Base-by-base conservation (phyloP, 2,113 vertebrate genomes). In the Enhydra lutris region DNA sequence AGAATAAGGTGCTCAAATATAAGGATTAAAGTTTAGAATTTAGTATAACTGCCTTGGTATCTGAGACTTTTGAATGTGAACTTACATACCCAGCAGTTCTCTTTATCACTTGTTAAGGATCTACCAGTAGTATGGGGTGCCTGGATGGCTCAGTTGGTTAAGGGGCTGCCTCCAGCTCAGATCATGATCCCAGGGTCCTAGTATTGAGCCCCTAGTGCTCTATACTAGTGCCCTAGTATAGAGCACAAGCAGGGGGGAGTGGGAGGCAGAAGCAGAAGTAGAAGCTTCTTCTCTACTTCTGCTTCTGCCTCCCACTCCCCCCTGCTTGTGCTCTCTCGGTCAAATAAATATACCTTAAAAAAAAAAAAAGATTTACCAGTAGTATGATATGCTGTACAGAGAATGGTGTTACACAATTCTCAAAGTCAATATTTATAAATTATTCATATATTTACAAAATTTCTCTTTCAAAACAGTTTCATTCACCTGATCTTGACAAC, bases 361-460 rank as follows among this genome's bases (percentile, higher is more conserved):
- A 61, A 26, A 59, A 61, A 26, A 61, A 67, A 67, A 13, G 31
- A 67, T 34, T 67, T 34, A 67, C 63, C 63, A 50, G 9, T 31
- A 50, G 20, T n/a, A 39, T 67, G 3, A 59, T 47, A 73, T 6
- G 21, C 13, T 84, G 13, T 63, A 2, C 34, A 36, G n/a, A 81
- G 21, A 11, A 78, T 73, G 31, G 0, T 14, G 13, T 63, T 91
- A 7, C 4, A 76, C 39, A 92, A 34, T 45, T 5, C 39, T 3
- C 0, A 52, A 63, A 76, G 71, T 92, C 73, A 96, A 21, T 88
- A 29, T 91, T 97, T 95, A 73, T 95, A 94, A 97, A 89, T 80
- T 90, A 96, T 76, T 94, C 0, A 11, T 73, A 24, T 21, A 23
- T 74, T 93, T 96, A 92, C 0, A 97, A 90, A 94, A 74, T 3